A percentile compares a stretch with the other conserved stretches of the same genome.
Conservation (phyloP, 2,797 vertebrate species). For the Anomalospiza imberbis region DNA sequence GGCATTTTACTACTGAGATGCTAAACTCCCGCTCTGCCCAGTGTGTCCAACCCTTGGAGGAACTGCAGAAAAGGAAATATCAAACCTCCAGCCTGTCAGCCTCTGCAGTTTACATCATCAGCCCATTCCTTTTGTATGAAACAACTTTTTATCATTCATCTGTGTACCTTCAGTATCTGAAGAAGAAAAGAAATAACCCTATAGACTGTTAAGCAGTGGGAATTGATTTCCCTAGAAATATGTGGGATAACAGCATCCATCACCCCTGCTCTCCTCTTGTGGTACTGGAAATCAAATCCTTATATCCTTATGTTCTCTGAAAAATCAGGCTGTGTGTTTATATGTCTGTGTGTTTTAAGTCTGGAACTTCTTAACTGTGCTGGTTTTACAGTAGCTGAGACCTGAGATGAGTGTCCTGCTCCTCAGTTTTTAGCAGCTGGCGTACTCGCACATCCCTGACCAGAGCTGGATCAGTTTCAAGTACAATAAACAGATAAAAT, state of each 20-base stretch:
- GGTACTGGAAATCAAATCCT: neutral
- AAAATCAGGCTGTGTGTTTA: neutral
- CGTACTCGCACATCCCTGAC: fast-evolving
- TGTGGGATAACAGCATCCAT: neutral
- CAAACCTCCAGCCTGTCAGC: neutral
- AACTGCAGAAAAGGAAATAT: neutral
- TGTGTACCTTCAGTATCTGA: neutral
- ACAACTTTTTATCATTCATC: neutral
- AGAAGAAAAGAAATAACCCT: neutral
- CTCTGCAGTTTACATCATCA: neutral
- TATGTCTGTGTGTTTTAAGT: neutral
- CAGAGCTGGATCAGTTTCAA: neutral
- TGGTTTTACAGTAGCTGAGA: neutral
- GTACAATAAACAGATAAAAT: neutral
- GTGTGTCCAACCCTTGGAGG: neutral
- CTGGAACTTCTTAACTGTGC: neutral
- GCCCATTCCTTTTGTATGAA: neutral
- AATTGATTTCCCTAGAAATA: neutral
- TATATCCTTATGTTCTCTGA: fast-evolving
- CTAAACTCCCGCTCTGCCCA: neutral
- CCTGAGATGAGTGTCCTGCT: neutral
- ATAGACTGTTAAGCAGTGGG: neutral
- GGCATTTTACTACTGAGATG: neutral
- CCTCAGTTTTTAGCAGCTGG: neutral
- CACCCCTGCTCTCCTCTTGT: neutral